A percentile compares a stretch with the other conserved stretches of the same genome.
phyloP scores from a whole-genome alignment of 2,113 vertebrate genomes.

The Calypte anna region DNA sequence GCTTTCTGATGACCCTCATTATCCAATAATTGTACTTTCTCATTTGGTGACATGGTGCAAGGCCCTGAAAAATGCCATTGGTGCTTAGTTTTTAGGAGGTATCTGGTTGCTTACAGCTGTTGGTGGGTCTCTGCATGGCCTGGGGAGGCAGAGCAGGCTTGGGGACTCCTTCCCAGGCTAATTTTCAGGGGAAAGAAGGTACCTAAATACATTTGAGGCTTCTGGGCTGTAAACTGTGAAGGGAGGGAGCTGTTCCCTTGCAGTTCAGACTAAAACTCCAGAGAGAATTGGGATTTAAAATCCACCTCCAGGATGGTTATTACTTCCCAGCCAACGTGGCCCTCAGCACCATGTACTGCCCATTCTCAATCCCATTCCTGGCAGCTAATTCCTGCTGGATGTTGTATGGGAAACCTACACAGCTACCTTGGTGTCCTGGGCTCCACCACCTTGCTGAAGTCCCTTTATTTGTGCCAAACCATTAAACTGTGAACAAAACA shows the following conservation, averaged over 20 bases:
- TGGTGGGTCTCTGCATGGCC: neutral
- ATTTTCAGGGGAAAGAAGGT: neutral
- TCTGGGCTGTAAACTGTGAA: neutral
- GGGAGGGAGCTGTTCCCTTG: neutral
- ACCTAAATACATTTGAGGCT: neutral
- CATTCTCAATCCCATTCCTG: neutral
- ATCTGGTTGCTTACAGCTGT: neutral
- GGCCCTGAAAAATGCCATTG: neutral
- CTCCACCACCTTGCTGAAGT: neutral
- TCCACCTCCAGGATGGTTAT: neutral
- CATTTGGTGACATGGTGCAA: neutral
- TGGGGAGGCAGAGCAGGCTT: accelerated
- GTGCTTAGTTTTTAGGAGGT: neutral
- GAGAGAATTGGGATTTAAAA: neutral
- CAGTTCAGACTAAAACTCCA: neutral
- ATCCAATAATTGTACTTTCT: slow-evolving; percentile 65
- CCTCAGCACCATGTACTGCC: neutral
- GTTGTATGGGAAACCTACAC: neutral
- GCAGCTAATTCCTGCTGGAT: neutral
- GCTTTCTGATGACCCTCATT: slow-evolving; percentile 70
- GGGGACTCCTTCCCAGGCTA: neutral
- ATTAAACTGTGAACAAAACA: neutral
- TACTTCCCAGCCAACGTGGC: neutral
- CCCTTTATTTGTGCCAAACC: slow-evolving; percentile 9
- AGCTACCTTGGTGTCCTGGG: accelerated